Percentiles rank a stretch among this genome's conserved stretches.
phyloP scores from a whole-genome alignment of 2,797 vertebrate genomes.

The Echeneis naucrates region DNA sequence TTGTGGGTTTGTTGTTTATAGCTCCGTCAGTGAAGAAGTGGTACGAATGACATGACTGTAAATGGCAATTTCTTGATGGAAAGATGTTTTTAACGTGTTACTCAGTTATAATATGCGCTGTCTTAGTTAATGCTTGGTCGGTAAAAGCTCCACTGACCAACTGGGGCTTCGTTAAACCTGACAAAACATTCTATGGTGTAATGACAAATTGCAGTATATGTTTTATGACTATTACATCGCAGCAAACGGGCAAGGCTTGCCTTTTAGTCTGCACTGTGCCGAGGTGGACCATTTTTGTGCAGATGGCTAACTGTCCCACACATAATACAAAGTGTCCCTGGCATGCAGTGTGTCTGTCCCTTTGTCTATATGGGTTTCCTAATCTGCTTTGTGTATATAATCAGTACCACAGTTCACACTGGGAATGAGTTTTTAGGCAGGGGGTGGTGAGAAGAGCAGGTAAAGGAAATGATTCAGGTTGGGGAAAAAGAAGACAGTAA shows the following conservation, averaged over 20 bases:
- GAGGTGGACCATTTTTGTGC: constrained; percentile 18
- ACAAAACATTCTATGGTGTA: constrained; percentile 3
- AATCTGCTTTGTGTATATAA: constrained; percentile 48
- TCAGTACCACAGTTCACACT: constrained; percentile 50
- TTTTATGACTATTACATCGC: constrained; percentile 16
- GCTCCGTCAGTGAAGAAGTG: not conserved
- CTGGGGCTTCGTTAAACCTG: constrained; percentile 1
- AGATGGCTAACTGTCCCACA: constrained; percentile 45
- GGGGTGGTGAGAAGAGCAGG: constrained; percentile 16
- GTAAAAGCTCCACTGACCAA: not conserved
- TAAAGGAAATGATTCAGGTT: constrained; percentile 10
- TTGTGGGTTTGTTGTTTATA: not conserved
- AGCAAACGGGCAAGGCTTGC: constrained; percentile 1
- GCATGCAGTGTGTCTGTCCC: constrained; percentile 1
- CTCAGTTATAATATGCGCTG: not conserved
- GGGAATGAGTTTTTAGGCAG: constrained; percentile 27
- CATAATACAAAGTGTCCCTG: constrained; percentile 40
- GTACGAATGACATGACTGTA: not conserved
- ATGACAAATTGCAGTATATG: constrained; percentile 21
- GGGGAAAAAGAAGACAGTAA: not conserved
- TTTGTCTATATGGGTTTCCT: constrained; percentile 27
- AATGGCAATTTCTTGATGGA: not conserved
- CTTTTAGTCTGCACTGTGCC: constrained; percentile 7
- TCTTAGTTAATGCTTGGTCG: not conserved
- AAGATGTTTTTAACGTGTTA: not conserved